Base-by-base conservation (phyloP, 2,797 vertebrate genomes). In the Rachycentron canadum region DNA sequence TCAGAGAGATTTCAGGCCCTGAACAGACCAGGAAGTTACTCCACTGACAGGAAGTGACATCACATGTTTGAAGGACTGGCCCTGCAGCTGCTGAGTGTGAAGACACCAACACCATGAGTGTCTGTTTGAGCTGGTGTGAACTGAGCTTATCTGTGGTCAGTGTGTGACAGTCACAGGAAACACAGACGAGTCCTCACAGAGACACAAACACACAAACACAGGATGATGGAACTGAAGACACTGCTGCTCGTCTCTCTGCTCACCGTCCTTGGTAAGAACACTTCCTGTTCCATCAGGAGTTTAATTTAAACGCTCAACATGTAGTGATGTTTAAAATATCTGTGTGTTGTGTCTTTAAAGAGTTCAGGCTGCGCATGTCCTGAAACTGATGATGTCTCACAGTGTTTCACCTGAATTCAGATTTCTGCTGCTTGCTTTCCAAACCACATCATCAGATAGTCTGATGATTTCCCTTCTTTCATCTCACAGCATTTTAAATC, bases 211-310 rank as follows among this genome's bases (percentile, higher is more conserved):
- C 50, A 67, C n/a, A 14, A 41, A 28, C 1, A 34, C 52, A 78
- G 62, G 73, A 71, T 38, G 34, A 87, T 82, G 78, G 72, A 34
- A 56, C 17, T 25, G 59, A 82, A 71, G 76, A 53, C 3, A 32
- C 53, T 62, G 57, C 13, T 68, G 75, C 73, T 86, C 2, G 1
- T 43, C 23, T 38, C 14, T 0, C 65, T 86, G 50, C 71, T 86
- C 55, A 8, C 4, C 0, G 2, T n/a, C 32, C 32, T 82, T 28
- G 81, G 87, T 89, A 73, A 62, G 57, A 19, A 9, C 14, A 28
- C 50, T 45, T 68, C 45, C 50, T 67, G 38, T 56, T 25, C 2
- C 34, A 7, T 61, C 30, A 5, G 2, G 5, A 13, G 0, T 38
- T 59, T 2, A 1, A 5, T 40, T 6, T 36, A 7, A 32, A 32